Percentiles rank a stretch among this genome's conserved stretches.
Evolutionary conservation across 2,888 invertebrate genomes (phyloP).

Genomic region (Ctenicera cuprea): DNA sequence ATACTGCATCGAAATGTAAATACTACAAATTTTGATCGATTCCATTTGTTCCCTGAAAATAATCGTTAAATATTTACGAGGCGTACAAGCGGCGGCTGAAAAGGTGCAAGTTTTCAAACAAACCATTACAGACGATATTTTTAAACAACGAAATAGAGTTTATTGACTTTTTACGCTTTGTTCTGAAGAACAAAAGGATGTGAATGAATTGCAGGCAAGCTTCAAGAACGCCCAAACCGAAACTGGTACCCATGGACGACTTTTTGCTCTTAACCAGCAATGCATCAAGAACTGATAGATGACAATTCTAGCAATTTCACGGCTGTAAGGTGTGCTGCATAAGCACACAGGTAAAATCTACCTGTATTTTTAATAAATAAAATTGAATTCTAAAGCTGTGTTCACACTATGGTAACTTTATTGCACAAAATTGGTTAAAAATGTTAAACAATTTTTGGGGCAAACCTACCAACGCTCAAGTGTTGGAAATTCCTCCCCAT

Average conservation of each 20-base stretch:
- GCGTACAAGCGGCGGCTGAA: slow-evolving; percentile 37
- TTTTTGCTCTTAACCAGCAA: neutral
- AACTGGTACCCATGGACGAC: neutral
- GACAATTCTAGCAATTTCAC: neutral
- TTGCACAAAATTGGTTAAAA: too few relatives aligned
- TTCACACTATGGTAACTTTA: too few relatives aligned
- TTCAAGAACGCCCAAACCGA: neutral
- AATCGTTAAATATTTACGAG: slow-evolving; percentile 51
- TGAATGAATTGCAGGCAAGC: slow-evolving; percentile 1
- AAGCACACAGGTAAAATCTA: slow-evolving; percentile 1
- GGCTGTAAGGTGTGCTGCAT: slow-evolving; percentile 27
- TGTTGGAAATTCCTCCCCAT: too few relatives aligned
- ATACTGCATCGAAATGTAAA: slow-evolving; percentile 8
- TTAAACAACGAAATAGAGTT: slow-evolving; percentile 51
- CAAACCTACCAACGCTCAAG: too few relatives aligned
- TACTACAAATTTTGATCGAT: slow-evolving; percentile 11
- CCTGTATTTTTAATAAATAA: neutral
- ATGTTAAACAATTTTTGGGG: too few relatives aligned
- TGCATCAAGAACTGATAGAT: neutral
- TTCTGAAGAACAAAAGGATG: slow-evolving; percentile 38
- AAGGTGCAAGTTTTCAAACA: slow-evolving; percentile 52
- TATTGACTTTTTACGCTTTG: slow-evolving; percentile 49
- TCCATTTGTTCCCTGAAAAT: slow-evolving; percentile 41
- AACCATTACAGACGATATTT: slow-evolving; percentile 56
- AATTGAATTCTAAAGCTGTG: too few relatives aligned